phyloP scores from a whole-genome alignment of 2,797 vertebrate species.

The Bufotes viridis region DNA sequence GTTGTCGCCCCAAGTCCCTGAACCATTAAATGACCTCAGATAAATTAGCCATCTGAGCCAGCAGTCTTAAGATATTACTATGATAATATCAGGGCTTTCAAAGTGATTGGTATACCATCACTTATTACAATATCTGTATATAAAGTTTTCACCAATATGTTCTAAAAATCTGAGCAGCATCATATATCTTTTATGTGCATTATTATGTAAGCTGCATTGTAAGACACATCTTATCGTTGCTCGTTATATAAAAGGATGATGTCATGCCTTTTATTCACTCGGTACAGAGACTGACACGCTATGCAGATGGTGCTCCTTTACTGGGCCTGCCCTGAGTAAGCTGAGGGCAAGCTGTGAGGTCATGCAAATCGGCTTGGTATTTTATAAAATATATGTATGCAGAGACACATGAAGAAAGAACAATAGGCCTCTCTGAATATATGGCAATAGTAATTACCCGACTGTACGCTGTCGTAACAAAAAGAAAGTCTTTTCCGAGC shows the following conservation, averaged over 20 bases:
- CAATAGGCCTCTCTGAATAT: not conserved
- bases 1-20: conserved; percentile 8
- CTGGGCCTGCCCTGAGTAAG: conserved; percentile 16
- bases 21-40: conserved; percentile 28
- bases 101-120: not conserved
- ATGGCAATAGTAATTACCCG: conserved; percentile 1
- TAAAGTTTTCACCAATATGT: too few relatives aligned
- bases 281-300: conserved; percentile 15
- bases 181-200: not conserved
- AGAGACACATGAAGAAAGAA: not conserved
- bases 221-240: not conserved
- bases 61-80: not conserved
- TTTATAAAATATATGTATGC: conserved; percentile 15
- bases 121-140: not conserved
- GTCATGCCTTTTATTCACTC: not conserved
- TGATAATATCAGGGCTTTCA: not conserved
- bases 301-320: conserved; percentile 35
- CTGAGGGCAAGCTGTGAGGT: conserved; percentile 16
- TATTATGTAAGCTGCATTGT: not conserved
- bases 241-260: conserved; percentile 33
- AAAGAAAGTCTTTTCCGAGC: not conserved
- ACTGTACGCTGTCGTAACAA: not conserved
- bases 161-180: not conserved
- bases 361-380: conserved; percentile 33
- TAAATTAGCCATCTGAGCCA: conserved; percentile 33